Evolutionary conservation across 1,140 invertebrate species (phyloP).

Genomic region (Arion vulgaris): DNA sequence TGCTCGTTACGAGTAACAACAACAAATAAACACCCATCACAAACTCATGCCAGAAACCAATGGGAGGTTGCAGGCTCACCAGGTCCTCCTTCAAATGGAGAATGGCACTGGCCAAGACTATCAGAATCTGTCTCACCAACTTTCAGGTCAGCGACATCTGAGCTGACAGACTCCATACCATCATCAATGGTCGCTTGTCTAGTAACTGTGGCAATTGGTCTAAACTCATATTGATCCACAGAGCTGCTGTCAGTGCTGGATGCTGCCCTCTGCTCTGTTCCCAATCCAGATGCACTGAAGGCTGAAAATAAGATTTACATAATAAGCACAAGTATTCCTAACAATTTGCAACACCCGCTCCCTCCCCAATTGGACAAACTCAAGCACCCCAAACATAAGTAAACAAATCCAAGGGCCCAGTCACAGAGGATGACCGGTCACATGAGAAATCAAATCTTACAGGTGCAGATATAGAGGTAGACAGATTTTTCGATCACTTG

Average conservation of each 20-base stretch:
- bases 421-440: no score
- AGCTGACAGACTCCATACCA: slow-evolving; percentile 24
- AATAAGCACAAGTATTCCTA: not conserved
- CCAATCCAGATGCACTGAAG: not conserved
- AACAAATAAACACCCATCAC: no score
- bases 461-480: no score
- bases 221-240: slow-evolving; percentile 40
- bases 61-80: slow-evolving; percentile 14
- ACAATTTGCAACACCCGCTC: no score
- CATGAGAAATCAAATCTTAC: no score
- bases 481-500: no score
- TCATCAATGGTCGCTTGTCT: slow-evolving; percentile 33
- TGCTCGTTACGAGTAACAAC: no score
- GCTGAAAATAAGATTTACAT: not conserved
- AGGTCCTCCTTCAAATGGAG: not conserved
- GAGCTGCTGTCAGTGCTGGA: slow-evolving; percentile 35
- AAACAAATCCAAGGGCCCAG: no score
- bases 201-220: slow-evolving; percentile 43
- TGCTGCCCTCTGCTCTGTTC: not conserved
- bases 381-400: no score
- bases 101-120: slow-evolving; percentile 13
- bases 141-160: slow-evolving; percentile 23
- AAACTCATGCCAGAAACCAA: slow-evolving; percentile 1
- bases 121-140: slow-evolving; percentile 32
- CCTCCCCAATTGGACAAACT: no score